Base-by-base conservation (phyloP, 2,797 vertebrate genomes). In the Scyliorhinus canicula region DNA sequence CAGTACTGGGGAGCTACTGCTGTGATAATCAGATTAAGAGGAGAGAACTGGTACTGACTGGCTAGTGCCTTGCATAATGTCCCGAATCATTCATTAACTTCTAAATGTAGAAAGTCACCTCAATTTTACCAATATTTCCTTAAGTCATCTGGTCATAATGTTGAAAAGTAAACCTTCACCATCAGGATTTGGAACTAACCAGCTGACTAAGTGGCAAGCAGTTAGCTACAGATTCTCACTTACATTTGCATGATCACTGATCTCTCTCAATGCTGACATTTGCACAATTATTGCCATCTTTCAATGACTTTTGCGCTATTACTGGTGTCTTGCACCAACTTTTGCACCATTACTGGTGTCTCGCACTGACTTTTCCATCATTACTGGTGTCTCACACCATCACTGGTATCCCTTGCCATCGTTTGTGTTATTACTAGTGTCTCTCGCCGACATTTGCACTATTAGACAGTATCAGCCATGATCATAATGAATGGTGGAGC, bases 91-190 rank as follows among this genome's bases (percentile, higher is more conserved):
- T 63, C 86, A 90, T 63, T 60, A n/a, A 90, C 55, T 90, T 60
- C 55, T n/a, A 90, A 90, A 90, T 90, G 55, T 90, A 55, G 35
- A 90, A 90, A 57, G 35, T 90, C 86, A 90, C 55, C 52, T 90
- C n/a, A 57, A 90, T n/a, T 60, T 90, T 60, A 19, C 55, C 86
- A 90, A 90, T 6, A 60, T n/a, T 90, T 90, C 60, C 52, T 28
- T 26, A 11, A 47, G 26, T 26, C 8, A 11, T 52, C 47, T 44
- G 8, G 21, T 85, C 44, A 85, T 12, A 52, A 47, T 52, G 24
- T 50, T 24, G 2, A 5, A 50, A 40, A 7, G 16, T 84, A 21
- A 84, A 47, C 7, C 47, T 31, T 85, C 44, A 84, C 31, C 28
- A 35, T 57, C 31, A 55, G 31, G 28, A 55, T n/a, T 88, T 14